Percentiles rank a stretch among this genome's conserved stretches.
phyloP scores from a whole-genome alignment of 2,888 invertebrate genomes.

The Andrena hattorfiana region DNA sequence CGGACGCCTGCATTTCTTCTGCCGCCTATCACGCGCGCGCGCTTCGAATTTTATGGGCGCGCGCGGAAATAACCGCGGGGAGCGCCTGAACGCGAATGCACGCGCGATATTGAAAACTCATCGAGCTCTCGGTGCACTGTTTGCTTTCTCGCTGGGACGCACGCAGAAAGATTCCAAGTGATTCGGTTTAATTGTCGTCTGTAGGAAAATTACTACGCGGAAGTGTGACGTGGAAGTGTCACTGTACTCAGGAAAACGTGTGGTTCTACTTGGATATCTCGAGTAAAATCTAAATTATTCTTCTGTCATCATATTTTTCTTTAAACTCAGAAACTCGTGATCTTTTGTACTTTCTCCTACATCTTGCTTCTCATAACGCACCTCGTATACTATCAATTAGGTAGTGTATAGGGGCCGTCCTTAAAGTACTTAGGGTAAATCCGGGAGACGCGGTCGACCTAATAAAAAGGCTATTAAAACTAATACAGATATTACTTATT shows the following conservation, averaged over 20 bases:
- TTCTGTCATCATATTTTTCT: too few relatives aligned
- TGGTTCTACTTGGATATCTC: background rate
- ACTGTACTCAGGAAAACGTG: background rate
- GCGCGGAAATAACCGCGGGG: constrained; percentile 20
- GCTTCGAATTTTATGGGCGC: constrained; percentile 41
- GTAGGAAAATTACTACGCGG: background rate
- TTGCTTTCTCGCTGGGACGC: background rate
- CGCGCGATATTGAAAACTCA: constrained; percentile 29
- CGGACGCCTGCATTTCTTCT: constrained; percentile 29
- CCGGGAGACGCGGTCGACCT: too few relatives aligned
- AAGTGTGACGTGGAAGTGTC: background rate
- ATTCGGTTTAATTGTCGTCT: background rate
- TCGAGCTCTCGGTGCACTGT: background rate
- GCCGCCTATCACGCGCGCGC: constrained; percentile 6
- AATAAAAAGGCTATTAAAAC: too few relatives aligned
- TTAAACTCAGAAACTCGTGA: too few relatives aligned
- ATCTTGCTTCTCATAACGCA: too few relatives aligned
- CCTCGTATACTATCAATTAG: too few relatives aligned
- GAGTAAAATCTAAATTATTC: background rate
- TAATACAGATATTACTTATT: too few relatives aligned
- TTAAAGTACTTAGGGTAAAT: too few relatives aligned
- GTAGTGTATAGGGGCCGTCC: too few relatives aligned
- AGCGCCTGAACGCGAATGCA: background rate
- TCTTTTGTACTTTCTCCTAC: too few relatives aligned
- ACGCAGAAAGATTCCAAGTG: background rate